Base-by-base conservation (phyloP, 2,797 vertebrate genomes). In the Periophthalmus magnuspinnatus region DNA sequence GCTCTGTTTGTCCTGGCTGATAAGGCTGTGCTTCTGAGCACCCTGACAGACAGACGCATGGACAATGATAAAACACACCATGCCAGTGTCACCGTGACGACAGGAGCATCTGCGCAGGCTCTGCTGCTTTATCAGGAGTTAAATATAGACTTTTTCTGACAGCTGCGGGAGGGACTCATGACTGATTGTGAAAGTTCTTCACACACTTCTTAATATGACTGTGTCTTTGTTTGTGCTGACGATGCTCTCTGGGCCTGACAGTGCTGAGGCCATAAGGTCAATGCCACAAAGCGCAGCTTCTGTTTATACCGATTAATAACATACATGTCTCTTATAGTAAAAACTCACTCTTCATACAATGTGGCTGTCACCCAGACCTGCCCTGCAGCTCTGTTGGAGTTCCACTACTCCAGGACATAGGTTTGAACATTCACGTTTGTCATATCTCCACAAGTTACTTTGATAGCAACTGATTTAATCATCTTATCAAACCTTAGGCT, bases 61-160 rank as follows among this genome's bases (percentile, higher is more conserved):
- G 76, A 87, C 75, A 28, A 75, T 78, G 92, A 93, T 93, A 92
- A 91, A 86, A 82, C 84, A 62, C 88, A 80, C 86, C 84, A 70
- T 86, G 76, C 72, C 17, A 62, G 84, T 86, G 89, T 88, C 78
- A 78, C 71, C 75, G 88, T 86, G 89, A 90, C 80, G 88, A 93
- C 90, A 84, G 79, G 47, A 75, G 88, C 86, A 81, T 94, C 91
- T 94, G 91, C 80, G 65, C 75, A 80, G 80, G 85, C 84, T 92
- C 89, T 64, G 73, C 24, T 10, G 7, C 82, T 82, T 76, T 87
- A 84, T 88, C 77, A 24, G 47, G 0, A 38, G 68, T 90, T 92
- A 93, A 90, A 91, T 91, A 86, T 93, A 93, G 91, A 81, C 74
- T 88, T 66, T 60, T 78, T 83, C 85, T 87, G 84, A 88, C 90